Conservation (phyloP, 2,888 invertebrate species). For the Chrysodeixis includens region DNA sequence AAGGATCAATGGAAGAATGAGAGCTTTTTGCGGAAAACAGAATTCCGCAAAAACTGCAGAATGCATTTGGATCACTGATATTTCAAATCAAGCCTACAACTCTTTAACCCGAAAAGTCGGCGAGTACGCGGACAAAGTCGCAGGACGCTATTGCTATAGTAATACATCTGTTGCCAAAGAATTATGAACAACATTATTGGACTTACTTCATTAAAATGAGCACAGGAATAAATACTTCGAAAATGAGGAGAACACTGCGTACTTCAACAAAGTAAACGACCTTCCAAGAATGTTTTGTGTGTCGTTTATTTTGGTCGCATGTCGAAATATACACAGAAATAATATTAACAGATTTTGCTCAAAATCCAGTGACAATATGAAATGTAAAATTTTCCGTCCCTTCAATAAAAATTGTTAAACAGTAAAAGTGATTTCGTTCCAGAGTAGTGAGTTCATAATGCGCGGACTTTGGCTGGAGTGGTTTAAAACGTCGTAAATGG, state of each 20-base stretch:
- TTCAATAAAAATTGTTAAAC: not conserved
- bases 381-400: not conserved
- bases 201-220: not conserved
- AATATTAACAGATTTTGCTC: not conserved
- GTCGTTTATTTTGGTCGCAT: conserved; percentile 48
- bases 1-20: not conserved
- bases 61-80: not conserved
- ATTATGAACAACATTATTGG: not conserved
- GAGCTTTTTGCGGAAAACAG: too few species aligned
- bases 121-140: not conserved
- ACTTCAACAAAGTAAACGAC: conserved; percentile 25
- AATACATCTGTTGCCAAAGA: not conserved
- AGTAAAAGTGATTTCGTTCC: conserved; percentile 3
- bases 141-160: not conserved
- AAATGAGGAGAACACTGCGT: conserved; percentile 16
- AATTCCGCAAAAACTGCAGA: not conserved
- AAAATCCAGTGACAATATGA: conserved; percentile 3
- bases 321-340: conserved; percentile 32
- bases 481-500: conserved; percentile 69
- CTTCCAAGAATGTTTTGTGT: conserved; percentile 30
- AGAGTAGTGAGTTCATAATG: conserved; percentile 17
- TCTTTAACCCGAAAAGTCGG: not conserved
- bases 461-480: conserved; percentile 50
- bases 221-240: conserved; percentile 6
- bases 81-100: not conserved